These are phyloP conservation scores for Drosophila takahashii DNA, from an alignment of 1,140 invertebrate species.

Conservation along the genomic window DNA sequence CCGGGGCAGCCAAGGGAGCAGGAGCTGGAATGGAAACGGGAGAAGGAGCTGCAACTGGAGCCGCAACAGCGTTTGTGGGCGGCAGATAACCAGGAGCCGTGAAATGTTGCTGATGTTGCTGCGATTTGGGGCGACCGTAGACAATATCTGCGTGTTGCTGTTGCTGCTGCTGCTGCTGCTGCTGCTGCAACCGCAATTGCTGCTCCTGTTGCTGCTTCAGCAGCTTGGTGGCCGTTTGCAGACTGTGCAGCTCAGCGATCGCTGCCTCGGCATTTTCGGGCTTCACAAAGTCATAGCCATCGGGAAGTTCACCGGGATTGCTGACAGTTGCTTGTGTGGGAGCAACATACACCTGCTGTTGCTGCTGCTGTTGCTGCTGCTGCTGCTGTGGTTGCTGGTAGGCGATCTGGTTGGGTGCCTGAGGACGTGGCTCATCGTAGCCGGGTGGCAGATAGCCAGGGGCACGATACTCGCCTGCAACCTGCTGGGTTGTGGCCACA, in stretches of 20 bases:
- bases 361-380: slow-evolving; percentile 3
- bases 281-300: slow-evolving; percentile 73
- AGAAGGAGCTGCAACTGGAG: background rate
- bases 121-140: slow-evolving; percentile 24
- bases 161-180: slow-evolving; percentile 35
- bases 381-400: slow-evolving; percentile 13
- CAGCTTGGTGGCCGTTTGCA: slow-evolving; percentile 66
- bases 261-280: slow-evolving; percentile 74
- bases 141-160: slow-evolving; percentile 36
- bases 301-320: slow-evolving; percentile 55
- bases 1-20: slow-evolving; percentile 8
- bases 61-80: slow-evolving; percentile 5
- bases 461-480: slow-evolving; percentile 48
- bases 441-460: slow-evolving; percentile 66
- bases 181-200: slow-evolving; percentile 29
- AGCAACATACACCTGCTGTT: slow-evolving; percentile 20
- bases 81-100: slow-evolving; percentile 40
- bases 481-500: slow-evolving; percentile 7
- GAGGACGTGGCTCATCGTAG: slow-evolving; percentile 50
- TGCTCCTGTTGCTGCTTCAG: slow-evolving; percentile 65
- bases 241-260: slow-evolving; percentile 74
- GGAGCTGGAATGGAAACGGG: slow-evolving; percentile 19
- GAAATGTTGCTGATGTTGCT: slow-evolving; percentile 32
- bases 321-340: slow-evolving; percentile 28
- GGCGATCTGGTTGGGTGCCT: slow-evolving; percentile 25